Conservation (phyloP, 2,113 vertebrate species). For the Chrysochloris asiatica region DNA sequence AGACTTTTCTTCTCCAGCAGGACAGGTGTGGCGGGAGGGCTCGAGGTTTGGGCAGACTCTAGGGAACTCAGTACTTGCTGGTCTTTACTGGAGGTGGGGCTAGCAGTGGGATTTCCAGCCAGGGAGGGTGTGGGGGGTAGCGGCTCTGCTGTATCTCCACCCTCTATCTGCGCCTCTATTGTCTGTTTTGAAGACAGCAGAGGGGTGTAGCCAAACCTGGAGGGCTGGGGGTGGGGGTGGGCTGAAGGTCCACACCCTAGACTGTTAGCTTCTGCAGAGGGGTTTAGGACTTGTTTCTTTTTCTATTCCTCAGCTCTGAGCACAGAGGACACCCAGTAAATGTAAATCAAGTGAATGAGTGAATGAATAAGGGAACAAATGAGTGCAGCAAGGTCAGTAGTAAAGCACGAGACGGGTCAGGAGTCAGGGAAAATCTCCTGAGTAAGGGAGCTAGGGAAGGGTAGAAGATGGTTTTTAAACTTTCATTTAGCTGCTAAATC, state of each 20-base stretch:
- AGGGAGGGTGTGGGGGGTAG: slow-evolving; percentile 14
- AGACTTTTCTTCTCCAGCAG: slow-evolving; percentile 79
- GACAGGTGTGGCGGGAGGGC: not conserved
- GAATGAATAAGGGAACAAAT: not conserved
- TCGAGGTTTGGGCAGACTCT: not conserved
- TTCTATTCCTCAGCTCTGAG: not conserved
- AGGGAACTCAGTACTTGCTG: slow-evolving; percentile 29
- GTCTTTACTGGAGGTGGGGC: slow-evolving; percentile 48
- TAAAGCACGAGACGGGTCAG: not conserved
- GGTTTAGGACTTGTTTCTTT: not conserved
- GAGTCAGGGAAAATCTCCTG: not conserved
- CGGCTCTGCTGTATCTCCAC: slow-evolving; percentile 57
- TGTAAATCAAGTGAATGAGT: not conserved
- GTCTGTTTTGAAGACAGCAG: slow-evolving; percentile 75
- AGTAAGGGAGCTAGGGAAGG: not conserved
- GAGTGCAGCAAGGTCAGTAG: not conserved
- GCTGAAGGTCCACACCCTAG: not conserved
- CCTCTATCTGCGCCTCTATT: slow-evolving; percentile 81
- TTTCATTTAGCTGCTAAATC: not conserved
- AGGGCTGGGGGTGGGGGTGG: not conserved
- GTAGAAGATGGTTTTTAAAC: not conserved
- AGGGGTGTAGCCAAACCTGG: not conserved
- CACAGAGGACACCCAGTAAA: not conserved
- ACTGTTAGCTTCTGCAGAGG: not conserved
- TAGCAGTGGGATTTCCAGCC: slow-evolving; percentile 62